Base-by-base conservation (phyloP, 2,113 vertebrate species). In the Conger conger region DNA sequence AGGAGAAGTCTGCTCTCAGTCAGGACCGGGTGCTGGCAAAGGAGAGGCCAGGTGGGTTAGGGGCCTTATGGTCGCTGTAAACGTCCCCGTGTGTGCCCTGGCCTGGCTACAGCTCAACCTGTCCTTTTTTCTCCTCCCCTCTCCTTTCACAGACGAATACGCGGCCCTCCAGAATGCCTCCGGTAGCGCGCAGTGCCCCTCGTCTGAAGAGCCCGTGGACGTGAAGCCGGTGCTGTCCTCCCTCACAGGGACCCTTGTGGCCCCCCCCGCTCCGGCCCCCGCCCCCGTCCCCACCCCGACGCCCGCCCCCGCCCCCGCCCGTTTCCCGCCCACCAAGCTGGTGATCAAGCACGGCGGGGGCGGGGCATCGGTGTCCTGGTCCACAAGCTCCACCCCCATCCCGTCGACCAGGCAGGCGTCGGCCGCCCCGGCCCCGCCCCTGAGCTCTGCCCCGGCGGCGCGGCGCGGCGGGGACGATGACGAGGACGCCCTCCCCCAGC, bases 311-410 rank as follows among this genome's bases (percentile, higher is more conserved):
- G 36, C 53, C 36, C 83, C 77, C 27, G 78, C 83, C 45, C 83
- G 63, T 8, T 35, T 42, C 76, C 30, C 77, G 8, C 95, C 96
- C 37, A 97, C 97, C 81, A 98, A 97, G 87, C 92, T 98, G 60
- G 97, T 98, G 77, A 99, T 99, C 91, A 97, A 97, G 88, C 97
- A 98, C 3, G 93, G 96, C 0, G 96, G 97, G 9, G 94, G 94
- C 0, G 95, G 96, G 0, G 96, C 97, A 0, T 97, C 96, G 0
- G 97, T 98, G 45, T 97, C 95, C 37, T 99, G 97, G 97, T 96
- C 97, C 20, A 95, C 94, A 35, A 95, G 96, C 0, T 92, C 95
- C 0, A 91, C 95, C 0, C 89, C 94, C 0, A 87, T 90, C 36
- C 86, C 92, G 7, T 57, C 89, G 20, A n/a, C 84, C 0, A n/a